Conservation (phyloP, 1,140 invertebrate species). For the Fopius arisanus region DNA sequence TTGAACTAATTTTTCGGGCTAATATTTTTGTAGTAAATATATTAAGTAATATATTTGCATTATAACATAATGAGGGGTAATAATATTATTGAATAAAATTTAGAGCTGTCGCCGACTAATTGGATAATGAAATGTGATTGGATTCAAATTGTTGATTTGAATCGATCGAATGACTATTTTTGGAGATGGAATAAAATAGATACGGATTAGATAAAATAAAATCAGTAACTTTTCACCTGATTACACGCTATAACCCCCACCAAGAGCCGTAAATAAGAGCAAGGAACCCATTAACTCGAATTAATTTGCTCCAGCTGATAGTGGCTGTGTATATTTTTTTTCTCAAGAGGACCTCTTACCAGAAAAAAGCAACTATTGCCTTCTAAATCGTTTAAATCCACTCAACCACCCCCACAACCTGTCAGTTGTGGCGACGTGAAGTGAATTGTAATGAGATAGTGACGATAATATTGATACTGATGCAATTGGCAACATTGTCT, state of each 20-base stretch:
- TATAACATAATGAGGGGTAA: no score
- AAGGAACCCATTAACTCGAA: not conserved
- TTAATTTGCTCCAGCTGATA: not conserved
- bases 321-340: not conserved
- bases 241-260: not conserved
- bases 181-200: no score
- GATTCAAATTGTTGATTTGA: no score
- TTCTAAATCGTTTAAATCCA: conserved; percentile 18
- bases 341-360: not conserved
- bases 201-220: not conserved
- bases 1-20: no score
- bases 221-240: not conserved
- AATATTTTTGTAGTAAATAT: no score
- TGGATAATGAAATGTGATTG: no score
- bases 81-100: no score
- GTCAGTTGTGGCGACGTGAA: no score
- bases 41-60: no score
- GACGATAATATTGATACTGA: not conserved
- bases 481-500: not conserved
- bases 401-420: conserved; percentile 7
- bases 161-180: no score
- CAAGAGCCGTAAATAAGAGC: not conserved
- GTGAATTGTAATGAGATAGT: not conserved
- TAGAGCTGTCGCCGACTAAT: no score
- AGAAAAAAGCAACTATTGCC: not conserved